phyloP scores from a whole-genome alignment of 2,113 vertebrate species.

The Pungitius pungitius region DNA sequence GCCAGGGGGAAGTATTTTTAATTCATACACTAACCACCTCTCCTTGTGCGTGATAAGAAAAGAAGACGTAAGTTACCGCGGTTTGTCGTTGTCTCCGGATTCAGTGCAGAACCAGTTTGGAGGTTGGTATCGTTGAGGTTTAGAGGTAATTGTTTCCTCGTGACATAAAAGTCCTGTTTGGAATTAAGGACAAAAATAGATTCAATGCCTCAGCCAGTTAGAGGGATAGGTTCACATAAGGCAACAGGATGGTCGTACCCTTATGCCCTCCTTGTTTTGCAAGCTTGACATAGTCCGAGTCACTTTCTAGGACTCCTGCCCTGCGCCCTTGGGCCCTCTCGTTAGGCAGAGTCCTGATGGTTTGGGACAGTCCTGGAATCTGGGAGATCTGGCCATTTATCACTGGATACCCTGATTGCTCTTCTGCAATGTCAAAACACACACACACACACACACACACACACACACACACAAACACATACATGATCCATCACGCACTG shows the following conservation, averaged over 20 bases:
- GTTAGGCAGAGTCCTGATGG: slow-evolving; percentile 18
- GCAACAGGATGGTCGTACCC: slow-evolving; percentile 46
- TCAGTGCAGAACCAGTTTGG: slow-evolving; percentile 47
- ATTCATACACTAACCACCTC: not conserved
- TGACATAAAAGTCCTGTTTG: slow-evolving; percentile 73
- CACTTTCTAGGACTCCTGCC: slow-evolving; percentile 58
- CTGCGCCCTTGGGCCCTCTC: slow-evolving; percentile 67
- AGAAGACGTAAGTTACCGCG: slow-evolving; percentile 42
- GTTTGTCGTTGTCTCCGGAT: slow-evolving; percentile 14
- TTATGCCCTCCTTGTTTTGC: slow-evolving; percentile 81
- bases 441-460: not conserved
- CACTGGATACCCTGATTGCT: slow-evolving; percentile 16
- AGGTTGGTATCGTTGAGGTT: slow-evolving; percentile 54
- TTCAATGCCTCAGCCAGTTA: not conserved
- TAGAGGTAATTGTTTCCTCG: slow-evolving; percentile 31
- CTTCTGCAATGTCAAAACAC: not conserved
- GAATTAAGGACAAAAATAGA: not conserved
- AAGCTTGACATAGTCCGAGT: slow-evolving; percentile 78
- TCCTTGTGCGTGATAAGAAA: not conserved
- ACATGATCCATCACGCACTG: no score
- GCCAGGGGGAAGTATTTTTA: not conserved
- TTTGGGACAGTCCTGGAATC: slow-evolving; percentile 77
- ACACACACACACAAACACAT: no score
- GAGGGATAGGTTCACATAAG: not conserved
- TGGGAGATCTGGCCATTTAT: slow-evolving; percentile 64